Evolutionary conservation across 2,888 invertebrate genomes (phyloP), one percentile per base, ranked within the genome.

Genomic region (Platycheirus rosarum): DNA sequence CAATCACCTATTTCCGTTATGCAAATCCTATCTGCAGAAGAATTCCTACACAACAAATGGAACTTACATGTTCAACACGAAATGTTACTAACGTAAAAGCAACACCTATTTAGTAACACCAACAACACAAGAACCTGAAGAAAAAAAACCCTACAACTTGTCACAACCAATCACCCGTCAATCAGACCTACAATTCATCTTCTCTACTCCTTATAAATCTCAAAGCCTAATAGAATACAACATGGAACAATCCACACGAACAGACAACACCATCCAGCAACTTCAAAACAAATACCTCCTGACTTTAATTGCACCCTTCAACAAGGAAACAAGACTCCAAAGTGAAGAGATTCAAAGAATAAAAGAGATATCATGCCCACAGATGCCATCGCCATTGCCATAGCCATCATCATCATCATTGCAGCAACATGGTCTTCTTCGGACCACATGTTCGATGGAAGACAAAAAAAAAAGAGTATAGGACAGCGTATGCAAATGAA

Each of bases 261-360:
- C 23, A 23, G 49, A 75, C 57, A 69, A 40, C 66, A 48, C 13
- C 3, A 40, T 14, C 44, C n/a, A 40, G 46, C 29, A 53, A 32
- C 32, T 48, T 70, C 42, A 71, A 82, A 82, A 71, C 80, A 82
- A 73, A 82, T 77, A 77, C 68, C 71, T 82, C 37, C 77, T 82
- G 62, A 73, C 82, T 77, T 68, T 82, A 82, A 82, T 82, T 82
- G 71, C 73, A 82, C 82, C 82, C 77, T 82, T 82, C 82, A 82
- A 77, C 71, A 63, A 76, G 42, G 60, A 80, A 57, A 62, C 8
- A 23, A 49, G 40, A 49, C 63, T 44, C 48, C 66, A 32, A 20
- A 51, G 73, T 7, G 37, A 23, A 57, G 16, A 53, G 37, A 32
- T 48, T 16, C 53, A 13, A 35, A 51, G 71, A 77, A 63, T 66